Conservation (phyloP, 2,797 vertebrate species). For the Scolopax rusticola region DNA sequence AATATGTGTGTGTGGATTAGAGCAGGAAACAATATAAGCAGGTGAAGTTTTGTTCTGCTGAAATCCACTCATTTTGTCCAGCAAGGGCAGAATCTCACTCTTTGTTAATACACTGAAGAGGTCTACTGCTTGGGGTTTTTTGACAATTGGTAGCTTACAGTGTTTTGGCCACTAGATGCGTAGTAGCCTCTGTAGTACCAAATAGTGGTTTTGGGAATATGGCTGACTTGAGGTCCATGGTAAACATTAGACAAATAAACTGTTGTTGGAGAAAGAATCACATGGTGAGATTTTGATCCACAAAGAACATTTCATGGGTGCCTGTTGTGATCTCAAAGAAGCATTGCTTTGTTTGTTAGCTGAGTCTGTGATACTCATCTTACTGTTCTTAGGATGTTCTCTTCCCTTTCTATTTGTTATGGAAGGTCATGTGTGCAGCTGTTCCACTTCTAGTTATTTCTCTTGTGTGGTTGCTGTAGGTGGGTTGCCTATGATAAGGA, state of each 20-base stretch:
- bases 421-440: neutral
- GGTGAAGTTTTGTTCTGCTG: neutral
- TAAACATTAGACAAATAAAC: neutral
- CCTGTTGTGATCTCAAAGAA: conserved; percentile 17
- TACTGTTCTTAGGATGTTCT: neutral
- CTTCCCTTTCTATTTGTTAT: neutral
- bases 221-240: neutral
- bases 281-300: neutral
- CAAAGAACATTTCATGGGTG: neutral
- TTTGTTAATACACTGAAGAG: neutral
- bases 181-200: neutral
- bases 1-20: neutral
- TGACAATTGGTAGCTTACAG: neutral
- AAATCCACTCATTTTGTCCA: neutral
- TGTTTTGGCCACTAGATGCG: neutral
- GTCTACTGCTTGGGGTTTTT: neutral
- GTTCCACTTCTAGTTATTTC: neutral
- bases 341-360: neutral
- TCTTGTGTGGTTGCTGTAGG: conserved; percentile 71
- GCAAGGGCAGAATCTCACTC: neutral
- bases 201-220: neutral
- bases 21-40: neutral
- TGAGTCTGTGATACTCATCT: neutral
- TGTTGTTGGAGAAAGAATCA: neutral
- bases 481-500: conserved; percentile 88